Percentiles rank a stretch among this genome's conserved stretches.
These are phyloP conservation scores for Mythimna lalbum DNA, from an alignment of 2,888 invertebrate genomes.

Conservation along the genomic window DNA sequence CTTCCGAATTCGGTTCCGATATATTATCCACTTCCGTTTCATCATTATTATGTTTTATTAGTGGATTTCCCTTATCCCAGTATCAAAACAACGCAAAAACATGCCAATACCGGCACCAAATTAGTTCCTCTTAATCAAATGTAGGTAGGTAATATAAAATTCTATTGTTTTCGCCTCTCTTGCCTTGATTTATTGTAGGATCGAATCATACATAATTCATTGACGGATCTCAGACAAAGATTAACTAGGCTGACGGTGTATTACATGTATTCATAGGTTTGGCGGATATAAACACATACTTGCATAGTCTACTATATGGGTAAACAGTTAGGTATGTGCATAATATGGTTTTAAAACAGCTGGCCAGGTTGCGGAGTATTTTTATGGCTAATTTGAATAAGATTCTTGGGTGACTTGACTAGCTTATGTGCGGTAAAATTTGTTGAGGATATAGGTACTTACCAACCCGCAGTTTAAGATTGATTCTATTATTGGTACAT, in stretches of 20 bases:
- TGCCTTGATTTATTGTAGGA: conserved; percentile 68
- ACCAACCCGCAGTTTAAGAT: neutral
- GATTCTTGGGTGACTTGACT: conserved; percentile 8
- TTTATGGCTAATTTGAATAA: conserved; percentile 16
- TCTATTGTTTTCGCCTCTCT: conserved; percentile 58
- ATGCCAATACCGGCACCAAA: conserved; percentile 9
- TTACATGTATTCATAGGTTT: conserved; percentile 73
- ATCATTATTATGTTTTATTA: neutral
- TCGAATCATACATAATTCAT: conserved; percentile 76
- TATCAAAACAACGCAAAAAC: conserved; percentile 13
- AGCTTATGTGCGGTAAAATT: neutral
- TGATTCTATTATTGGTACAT: too few species aligned
- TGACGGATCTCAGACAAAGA: conserved; percentile 66
- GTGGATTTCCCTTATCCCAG: neutral
- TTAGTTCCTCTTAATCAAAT: conserved; percentile 47
- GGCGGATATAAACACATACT: conserved; percentile 20
- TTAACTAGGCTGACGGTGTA: conserved; percentile 52
- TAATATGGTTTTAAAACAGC: conserved; percentile 16
- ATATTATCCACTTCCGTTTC: too few species aligned
- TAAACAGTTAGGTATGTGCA: conserved; percentile 31
- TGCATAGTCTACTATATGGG: conserved; percentile 8
- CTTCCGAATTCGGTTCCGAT: too few species aligned
- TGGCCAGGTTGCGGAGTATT: conserved; percentile 17
- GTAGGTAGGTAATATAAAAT: conserved; percentile 51
- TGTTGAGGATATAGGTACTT: neutral